These are phyloP conservation scores for Cheilosia impressa DNA, from an alignment of 2,888 invertebrate genomes.

Conservation along the genomic window DNA sequence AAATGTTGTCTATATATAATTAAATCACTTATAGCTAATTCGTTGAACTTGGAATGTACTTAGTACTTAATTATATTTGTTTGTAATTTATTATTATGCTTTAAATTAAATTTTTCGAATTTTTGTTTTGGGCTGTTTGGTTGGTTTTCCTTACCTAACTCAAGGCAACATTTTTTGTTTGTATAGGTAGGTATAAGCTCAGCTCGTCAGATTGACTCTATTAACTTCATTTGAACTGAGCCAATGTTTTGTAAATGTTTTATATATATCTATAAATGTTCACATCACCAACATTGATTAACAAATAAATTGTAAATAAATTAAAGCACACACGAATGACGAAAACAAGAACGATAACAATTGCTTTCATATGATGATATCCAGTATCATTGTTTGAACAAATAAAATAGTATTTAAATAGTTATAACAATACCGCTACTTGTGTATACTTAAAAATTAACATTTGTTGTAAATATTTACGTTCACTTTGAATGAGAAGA, in stretches of 20 bases:
- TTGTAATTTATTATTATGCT: not conserved
- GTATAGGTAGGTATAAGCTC: slow-evolving; percentile 13
- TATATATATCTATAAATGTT: slow-evolving; percentile 8
- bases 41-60: slow-evolving; percentile 59
- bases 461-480: slow-evolving; percentile 22
- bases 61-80: slow-evolving; percentile 18
- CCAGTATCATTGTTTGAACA: slow-evolving; percentile 10
- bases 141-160: slow-evolving; percentile 23
- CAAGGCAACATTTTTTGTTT: slow-evolving; percentile 44
- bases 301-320: slow-evolving; percentile 3
- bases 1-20: slow-evolving; percentile 32
- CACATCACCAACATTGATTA: slow-evolving; percentile 13
- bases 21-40: slow-evolving; percentile 57
- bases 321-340: slow-evolving; percentile 24
- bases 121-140: not conserved
- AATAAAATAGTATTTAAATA: slow-evolving; percentile 17
- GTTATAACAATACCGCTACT: slow-evolving; percentile 18
- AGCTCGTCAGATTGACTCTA: slow-evolving; percentile 29
- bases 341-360: slow-evolving; percentile 25
- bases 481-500: slow-evolving; percentile 6
- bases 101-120: not conserved
- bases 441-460: slow-evolving; percentile 24
- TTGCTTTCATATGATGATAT: slow-evolving; percentile 9
- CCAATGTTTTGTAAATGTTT: slow-evolving; percentile 5
- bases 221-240: slow-evolving; percentile 33